These are phyloP conservation scores for Drosophila mimetica DNA, from an alignment of 2,888 invertebrate genomes.

Conservation along the genomic window DNA sequence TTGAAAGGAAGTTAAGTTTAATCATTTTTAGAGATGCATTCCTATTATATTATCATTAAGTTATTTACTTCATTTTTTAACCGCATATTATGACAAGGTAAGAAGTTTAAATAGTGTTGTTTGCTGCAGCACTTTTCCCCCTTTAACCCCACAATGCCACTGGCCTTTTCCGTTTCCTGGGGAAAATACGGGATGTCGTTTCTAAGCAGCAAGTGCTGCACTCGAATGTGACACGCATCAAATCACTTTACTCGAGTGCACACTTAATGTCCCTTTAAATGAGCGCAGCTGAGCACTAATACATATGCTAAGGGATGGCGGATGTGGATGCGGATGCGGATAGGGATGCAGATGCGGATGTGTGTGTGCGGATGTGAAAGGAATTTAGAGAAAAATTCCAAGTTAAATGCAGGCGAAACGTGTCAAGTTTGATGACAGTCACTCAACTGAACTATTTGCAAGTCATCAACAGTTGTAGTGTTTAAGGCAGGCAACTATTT, in stretches of 20 bases:
- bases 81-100: too few species aligned
- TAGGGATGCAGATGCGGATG: not conserved
- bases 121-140: not conserved
- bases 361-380: not conserved
- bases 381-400: not conserved
- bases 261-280: constrained; percentile 54
- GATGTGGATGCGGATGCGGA: constrained; percentile 1
- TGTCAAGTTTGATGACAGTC: constrained; percentile 16
- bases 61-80: too few species aligned
- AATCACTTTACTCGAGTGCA: constrained; percentile 60
- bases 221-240: constrained; percentile 62
- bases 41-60: too few species aligned
- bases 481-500: not conserved
- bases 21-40: too few species aligned
- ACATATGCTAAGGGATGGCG: constrained; percentile 3
- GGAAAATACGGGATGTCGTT: constrained; percentile 8
- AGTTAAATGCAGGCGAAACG: not conserved
- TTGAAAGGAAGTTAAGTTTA: too few species aligned
- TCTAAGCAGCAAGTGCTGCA: constrained; percentile 46
- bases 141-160: too few species aligned
- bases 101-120: too few species aligned
- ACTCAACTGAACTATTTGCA: not conserved
- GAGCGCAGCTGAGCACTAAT: constrained; percentile 27
- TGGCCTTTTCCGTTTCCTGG: not conserved
- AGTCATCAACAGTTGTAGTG: not conserved